A percentile compares a stretch with the other conserved stretches of the same genome.
These are phyloP conservation scores for Drosophila albomicans DNA, from an alignment of 1,140 invertebrate species.

Conservation along the genomic window DNA sequence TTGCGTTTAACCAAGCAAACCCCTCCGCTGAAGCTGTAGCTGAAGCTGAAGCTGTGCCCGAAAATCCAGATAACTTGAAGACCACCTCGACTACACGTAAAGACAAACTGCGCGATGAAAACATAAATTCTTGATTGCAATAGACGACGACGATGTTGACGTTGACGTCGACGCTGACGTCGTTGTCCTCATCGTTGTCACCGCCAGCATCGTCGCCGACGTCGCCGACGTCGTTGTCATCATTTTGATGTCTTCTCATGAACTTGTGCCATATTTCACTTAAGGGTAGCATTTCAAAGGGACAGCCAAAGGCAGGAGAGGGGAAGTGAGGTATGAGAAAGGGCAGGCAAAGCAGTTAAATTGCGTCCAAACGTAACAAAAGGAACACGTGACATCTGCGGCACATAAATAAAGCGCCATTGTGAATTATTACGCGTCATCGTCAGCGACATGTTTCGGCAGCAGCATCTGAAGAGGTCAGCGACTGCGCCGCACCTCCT, in stretches of 20 bases:
- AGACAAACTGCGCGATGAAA: conserved; percentile 70
- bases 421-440: conserved; percentile 71
- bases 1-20: conserved; percentile 78
- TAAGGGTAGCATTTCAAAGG: conserved; percentile 64
- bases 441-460: conserved; percentile 38
- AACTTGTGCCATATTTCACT: conserved; percentile 80
- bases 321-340: too few relatives aligned
- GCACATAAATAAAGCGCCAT: conserved; percentile 69
- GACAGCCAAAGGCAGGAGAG: conserved; percentile 17
- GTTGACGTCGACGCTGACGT: conserved; percentile 41
- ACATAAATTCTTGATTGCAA: conserved; percentile 82
- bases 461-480: background rate
- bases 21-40: conserved; percentile 15
- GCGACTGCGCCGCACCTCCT: background rate
- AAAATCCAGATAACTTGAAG: conserved; percentile 11
- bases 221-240: conserved; percentile 48
- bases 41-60: background rate
- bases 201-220: conserved; percentile 26
- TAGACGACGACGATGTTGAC: conserved; percentile 53
- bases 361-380: conserved; percentile 73
- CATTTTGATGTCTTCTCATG: conserved; percentile 76
- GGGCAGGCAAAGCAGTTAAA: conserved; percentile 49
- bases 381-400: conserved; percentile 77
- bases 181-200: conserved; percentile 9
- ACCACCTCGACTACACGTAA: conserved; percentile 31